Evolutionary conservation across 2,888 invertebrate genomes (phyloP).

Genomic region (Lathronympha strigana): DNA sequence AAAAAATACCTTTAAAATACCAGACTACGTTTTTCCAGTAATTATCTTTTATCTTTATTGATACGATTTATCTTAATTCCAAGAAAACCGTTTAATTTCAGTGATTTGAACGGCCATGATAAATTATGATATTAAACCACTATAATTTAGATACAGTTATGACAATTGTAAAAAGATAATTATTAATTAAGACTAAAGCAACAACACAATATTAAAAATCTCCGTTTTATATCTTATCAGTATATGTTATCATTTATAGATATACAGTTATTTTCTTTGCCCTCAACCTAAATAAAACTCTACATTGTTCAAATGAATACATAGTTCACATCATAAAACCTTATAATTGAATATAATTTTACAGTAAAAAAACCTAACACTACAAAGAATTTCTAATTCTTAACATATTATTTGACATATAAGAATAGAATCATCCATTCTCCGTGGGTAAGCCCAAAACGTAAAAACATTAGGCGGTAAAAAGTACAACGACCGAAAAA

Average conservation of each 20-base stretch:
- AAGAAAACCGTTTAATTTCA: constrained; percentile 8
- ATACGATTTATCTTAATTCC: constrained; percentile 24
- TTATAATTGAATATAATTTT: constrained; percentile 16
- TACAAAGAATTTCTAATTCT: background rate
- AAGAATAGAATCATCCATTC: constrained; percentile 17
- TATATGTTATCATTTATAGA: background rate
- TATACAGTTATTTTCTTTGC: constrained; percentile 1
- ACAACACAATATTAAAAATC: constrained; percentile 6
- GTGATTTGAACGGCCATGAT: background rate
- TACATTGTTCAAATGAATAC: background rate
- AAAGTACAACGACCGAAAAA: constrained; percentile 36
- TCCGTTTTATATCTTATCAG: background rate
- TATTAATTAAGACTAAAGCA: constrained; percentile 19
- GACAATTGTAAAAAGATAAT: constrained; percentile 28
- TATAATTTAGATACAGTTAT: constrained; percentile 20
- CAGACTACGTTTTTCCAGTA: background rate
- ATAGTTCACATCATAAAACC: constrained; percentile 4
- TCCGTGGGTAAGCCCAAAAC: constrained; percentile 34
- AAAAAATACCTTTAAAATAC: background rate
- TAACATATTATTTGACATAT: background rate
- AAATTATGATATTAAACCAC: constrained; percentile 28
- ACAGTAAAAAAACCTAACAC: constrained; percentile 8
- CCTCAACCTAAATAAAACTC: background rate
- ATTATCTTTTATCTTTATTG: constrained; percentile 22
- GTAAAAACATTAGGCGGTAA: constrained; percentile 36